Evolutionary conservation across 2,797 vertebrate species (phyloP), one percentile per base, ranked within the genome.

Genomic region (Danionella dracula): DNA sequence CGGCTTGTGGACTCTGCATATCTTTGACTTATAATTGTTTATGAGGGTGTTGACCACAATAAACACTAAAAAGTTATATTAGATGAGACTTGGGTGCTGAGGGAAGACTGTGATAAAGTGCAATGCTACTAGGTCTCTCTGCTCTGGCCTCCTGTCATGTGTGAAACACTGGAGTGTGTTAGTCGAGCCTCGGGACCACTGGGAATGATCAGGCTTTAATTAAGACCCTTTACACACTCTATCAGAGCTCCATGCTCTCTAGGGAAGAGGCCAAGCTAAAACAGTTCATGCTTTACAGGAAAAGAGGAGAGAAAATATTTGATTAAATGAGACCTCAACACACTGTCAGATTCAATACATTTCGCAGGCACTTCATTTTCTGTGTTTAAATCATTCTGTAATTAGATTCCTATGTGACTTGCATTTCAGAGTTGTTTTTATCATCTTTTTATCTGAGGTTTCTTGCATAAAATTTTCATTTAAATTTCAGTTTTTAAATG

Each of bases 191-290:
- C 19, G 17, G 50, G 70, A 79, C 37, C 41, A 50, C 69, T 65
- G 50, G 65, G 73, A 81, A 79, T 77, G 57, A 80, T 49, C 51
- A 77, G 65, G 53, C 50, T 76, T 78, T 80, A 73, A 74, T 80
- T 77, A 73, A 67, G 58, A 55, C 40, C 48, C 40, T 44, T 55
- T 59, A 51, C 44, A 66, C 48, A 57, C 40, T 57, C 61, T 38
- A 68, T 51, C 62, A 68, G 54, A 21, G 40, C 35, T 38, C 23
- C 15, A 23, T 19, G 40, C 70, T 73, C 50, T 7, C 13, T 8
- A 27, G 60, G 64, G 17, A 53, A 35, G 10, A 4, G 13, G 49
- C 4, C 19, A 31, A 61, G 68, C 64, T 51, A 64, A 74, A 66
- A 50, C 49, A 32, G 56, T 51, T 40, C 13, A 21, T 49, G 59